A percentile compares a stretch with the other conserved stretches of the same genome.
These are phyloP conservation scores for Geodia barretti DNA, from an alignment of 37 sponge, comb jelly and placozoan species.

Conservation along the genomic window DNA sequence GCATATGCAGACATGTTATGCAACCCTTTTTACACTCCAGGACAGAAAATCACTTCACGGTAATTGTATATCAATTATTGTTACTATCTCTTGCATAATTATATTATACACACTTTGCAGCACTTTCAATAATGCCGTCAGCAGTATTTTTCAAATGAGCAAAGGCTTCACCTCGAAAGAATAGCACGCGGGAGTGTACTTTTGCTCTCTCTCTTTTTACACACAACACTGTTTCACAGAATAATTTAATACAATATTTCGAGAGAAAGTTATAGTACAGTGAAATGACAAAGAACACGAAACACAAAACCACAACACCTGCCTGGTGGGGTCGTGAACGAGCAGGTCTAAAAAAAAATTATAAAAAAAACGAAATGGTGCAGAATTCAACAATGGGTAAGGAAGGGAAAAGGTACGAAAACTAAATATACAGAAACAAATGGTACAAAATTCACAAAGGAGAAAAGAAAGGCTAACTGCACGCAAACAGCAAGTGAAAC, in stretches of 20 bases:
- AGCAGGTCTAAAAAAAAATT: not conserved
- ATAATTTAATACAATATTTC: too few relatives aligned
- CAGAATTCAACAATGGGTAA: not conserved
- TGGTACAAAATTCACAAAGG: conserved; percentile 3
- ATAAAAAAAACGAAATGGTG: not conserved
- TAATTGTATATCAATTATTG: conserved; percentile 6
- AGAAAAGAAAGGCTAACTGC: not conserved
- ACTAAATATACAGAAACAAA: not conserved
- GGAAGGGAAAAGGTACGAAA: not conserved
- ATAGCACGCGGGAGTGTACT: not conserved
- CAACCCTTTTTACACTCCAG: conserved; percentile 95
- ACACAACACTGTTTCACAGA: too few relatives aligned
- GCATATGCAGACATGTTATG: conserved; percentile 86
- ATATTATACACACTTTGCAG: not conserved
- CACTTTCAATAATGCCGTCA: conserved; percentile 54
- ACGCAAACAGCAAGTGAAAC: too few relatives aligned
- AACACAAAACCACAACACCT: not conserved
- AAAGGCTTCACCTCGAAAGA: conserved; percentile 24
- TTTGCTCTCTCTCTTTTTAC: not conserved
- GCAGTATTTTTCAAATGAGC: conserved; percentile 58
- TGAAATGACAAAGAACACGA: not conserved
- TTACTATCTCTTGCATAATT: not conserved
- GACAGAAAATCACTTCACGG: conserved; percentile 84
- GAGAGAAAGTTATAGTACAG: not conserved
- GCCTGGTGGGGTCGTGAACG: not conserved